Conservation (phyloP, 2,888 invertebrate species). For the Heliconius ethilla region DNA sequence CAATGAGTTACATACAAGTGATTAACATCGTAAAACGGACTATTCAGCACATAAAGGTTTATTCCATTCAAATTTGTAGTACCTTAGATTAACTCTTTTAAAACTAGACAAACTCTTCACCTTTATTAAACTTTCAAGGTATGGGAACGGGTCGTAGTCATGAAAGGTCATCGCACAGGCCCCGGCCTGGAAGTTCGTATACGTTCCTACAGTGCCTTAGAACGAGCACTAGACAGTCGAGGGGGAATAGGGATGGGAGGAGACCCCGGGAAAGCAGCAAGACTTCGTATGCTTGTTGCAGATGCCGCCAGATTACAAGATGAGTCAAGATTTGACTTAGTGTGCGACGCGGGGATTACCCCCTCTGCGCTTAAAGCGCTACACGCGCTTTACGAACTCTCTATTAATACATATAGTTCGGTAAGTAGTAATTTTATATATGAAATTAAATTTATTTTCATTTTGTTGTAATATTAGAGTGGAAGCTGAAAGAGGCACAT, state of each 20-base stretch:
- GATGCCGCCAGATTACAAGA: conserved; percentile 86
- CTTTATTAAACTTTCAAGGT: conserved; percentile 72
- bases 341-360: conserved; percentile 70
- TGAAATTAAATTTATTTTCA: background rate
- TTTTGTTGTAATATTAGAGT: background rate
- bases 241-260: conserved; percentile 82
- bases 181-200: conserved; percentile 83
- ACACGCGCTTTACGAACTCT: conserved; percentile 64
- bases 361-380: conserved; percentile 62
- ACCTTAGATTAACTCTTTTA: no score
- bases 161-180: conserved; percentile 64
- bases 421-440: conserved; percentile 53
- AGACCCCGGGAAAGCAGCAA: conserved; percentile 75
- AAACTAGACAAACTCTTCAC: background rate
- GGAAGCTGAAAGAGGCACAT: background rate
- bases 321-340: conserved; percentile 66
- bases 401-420: conserved; percentile 68
- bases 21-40: no score
- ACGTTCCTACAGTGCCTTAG: conserved; percentile 84
- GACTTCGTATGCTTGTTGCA: conserved; percentile 82
- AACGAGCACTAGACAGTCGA: conserved; percentile 84
- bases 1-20: no score
- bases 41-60: no score
- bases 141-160: conserved; percentile 82
- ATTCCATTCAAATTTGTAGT: no score